A percentile compares a stretch with the other conserved stretches of the same genome.
Conservation (phyloP, 2,113 vertebrate species). For the Epinephelus cyanopodus region DNA sequence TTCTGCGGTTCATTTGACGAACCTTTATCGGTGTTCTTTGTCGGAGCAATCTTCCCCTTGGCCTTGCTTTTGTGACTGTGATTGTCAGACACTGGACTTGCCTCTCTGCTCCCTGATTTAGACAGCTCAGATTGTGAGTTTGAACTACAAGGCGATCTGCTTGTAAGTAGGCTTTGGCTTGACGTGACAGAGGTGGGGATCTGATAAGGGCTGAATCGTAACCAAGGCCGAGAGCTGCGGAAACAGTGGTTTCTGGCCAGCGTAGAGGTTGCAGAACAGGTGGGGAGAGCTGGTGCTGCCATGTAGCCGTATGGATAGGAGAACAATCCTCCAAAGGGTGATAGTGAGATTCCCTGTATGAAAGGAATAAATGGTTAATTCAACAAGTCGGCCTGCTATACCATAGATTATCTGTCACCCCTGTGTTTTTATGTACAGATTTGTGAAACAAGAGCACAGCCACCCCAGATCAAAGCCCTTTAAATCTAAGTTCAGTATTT, state of each 20-base stretch:
- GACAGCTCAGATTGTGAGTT: slow-evolving; percentile 80
- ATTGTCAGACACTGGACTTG: slow-evolving; percentile 85
- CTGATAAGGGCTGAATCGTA: slow-evolving; percentile 94
- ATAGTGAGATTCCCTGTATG: slow-evolving; percentile 91
- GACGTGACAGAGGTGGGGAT: slow-evolving; percentile 86
- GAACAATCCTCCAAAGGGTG: slow-evolving; percentile 91
- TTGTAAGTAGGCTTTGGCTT: slow-evolving; percentile 84
- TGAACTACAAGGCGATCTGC: slow-evolving; percentile 76
- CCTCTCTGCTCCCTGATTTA: slow-evolving; percentile 85
- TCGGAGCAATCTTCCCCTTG: slow-evolving; percentile 80
- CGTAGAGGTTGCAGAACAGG: slow-evolving; percentile 82
- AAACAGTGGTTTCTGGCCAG: slow-evolving; percentile 87
- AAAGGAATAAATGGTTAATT: slow-evolving; percentile 25
- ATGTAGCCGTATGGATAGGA: slow-evolving; percentile 94
- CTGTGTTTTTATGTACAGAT: background rate
- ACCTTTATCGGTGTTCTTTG: slow-evolving; percentile 83
- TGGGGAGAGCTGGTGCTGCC: slow-evolving; percentile 88
- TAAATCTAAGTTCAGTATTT: too few species aligned
- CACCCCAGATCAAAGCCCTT: background rate
- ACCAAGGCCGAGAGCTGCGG: slow-evolving; percentile 87
- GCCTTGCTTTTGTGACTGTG: slow-evolving; percentile 80
- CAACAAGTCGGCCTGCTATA: too few species aligned
- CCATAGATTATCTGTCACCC: background rate
- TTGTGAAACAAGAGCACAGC: background rate
- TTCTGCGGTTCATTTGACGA: slow-evolving; percentile 89